Percentiles rank a stretch among this genome's conserved stretches.
phyloP scores from a whole-genome alignment of 2,888 invertebrate genomes.

The Eumacrocentrus americanus region DNA sequence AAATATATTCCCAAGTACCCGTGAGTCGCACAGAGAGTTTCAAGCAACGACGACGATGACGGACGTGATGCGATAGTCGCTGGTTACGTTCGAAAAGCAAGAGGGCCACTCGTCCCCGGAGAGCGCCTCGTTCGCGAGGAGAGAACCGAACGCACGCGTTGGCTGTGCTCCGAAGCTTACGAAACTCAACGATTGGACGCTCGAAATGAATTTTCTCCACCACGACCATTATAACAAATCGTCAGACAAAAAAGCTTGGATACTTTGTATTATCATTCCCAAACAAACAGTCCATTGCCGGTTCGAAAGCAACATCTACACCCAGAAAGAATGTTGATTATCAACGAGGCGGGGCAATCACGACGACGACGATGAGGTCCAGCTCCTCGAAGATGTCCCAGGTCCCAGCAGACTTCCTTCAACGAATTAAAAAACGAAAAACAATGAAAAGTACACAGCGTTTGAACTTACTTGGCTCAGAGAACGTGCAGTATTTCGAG shows the following conservation, averaged over 20 bases:
- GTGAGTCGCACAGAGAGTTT: constrained; percentile 11
- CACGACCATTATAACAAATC: too few relatives aligned
- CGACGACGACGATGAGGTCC: too few relatives aligned
- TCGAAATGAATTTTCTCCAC: neutral
- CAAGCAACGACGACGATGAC: constrained; percentile 33
- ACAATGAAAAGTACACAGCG: constrained; percentile 15
- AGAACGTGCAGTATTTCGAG: constrained; percentile 48
- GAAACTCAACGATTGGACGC: neutral
- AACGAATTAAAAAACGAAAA: too few relatives aligned
- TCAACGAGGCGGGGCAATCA: too few relatives aligned
- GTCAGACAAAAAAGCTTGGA: too few relatives aligned
- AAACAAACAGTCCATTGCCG: too few relatives aligned
- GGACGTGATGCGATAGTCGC: constrained; percentile 36
- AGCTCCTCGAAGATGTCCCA: too few relatives aligned
- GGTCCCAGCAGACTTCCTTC: too few relatives aligned
- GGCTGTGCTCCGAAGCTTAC: constrained; percentile 15
- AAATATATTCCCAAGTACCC: constrained; percentile 7
- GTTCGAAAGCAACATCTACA: too few relatives aligned
- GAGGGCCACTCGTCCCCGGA: constrained; percentile 30
- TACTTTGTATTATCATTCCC: too few relatives aligned
- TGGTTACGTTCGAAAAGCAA: constrained; percentile 40
- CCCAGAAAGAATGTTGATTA: too few relatives aligned
- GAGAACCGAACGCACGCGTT: constrained; percentile 30
- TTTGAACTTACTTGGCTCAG: constrained; percentile 54
- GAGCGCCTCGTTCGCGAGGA: constrained; percentile 27